phyloP scores from a whole-genome alignment of 2,113 vertebrate species.

The Oxygymnocypris stewartii region DNA sequence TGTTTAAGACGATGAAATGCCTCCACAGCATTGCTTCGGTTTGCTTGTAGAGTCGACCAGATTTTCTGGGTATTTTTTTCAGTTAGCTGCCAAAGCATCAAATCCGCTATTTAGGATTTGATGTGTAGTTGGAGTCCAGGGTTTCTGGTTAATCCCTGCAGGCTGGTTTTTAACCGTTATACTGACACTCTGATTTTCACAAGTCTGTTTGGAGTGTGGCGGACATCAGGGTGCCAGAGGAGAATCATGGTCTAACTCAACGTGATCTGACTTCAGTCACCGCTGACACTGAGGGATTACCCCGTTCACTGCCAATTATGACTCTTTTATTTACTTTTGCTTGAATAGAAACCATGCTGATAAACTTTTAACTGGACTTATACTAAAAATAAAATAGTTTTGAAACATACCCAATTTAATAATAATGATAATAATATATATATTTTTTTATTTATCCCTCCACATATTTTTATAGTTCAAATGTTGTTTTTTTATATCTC shows the following conservation, averaged over 20 bases:
- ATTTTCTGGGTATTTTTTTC: slow-evolving; percentile 5
- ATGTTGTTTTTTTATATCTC: no score
- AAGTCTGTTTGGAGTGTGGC: slow-evolving; percentile 9
- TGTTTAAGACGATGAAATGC: neutral
- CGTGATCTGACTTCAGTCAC: slow-evolving; percentile 18
- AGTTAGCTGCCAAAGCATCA: slow-evolving; percentile 82
- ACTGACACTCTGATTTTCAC: slow-evolving; percentile 17
- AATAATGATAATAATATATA: no score
- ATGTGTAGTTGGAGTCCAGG: slow-evolving; percentile 1
- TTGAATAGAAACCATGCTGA: neutral
- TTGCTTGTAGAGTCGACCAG: slow-evolving; percentile 68
- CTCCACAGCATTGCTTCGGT: neutral
- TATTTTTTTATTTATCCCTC: no score
- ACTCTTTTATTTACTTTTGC: neutral
- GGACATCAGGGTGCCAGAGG: neutral
- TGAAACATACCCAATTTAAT: neutral
- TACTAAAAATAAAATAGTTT: neutral
- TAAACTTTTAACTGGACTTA: neutral
- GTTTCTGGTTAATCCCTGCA: slow-evolving; percentile 8
- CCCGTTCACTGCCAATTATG: slow-evolving; percentile 2
- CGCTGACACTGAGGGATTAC: slow-evolving; percentile 22
- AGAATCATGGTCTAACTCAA: neutral
- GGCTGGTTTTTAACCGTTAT: slow-evolving; percentile 2
- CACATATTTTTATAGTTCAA: no score
- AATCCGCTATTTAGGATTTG: slow-evolving; percentile 90